A percentile compares a stretch with the other conserved stretches of the same genome.
These are phyloP conservation scores for Caenorhabditis parvicauda DNA, from an alignment of 2,888 invertebrate genomes.

Conservation along the genomic window DNA sequence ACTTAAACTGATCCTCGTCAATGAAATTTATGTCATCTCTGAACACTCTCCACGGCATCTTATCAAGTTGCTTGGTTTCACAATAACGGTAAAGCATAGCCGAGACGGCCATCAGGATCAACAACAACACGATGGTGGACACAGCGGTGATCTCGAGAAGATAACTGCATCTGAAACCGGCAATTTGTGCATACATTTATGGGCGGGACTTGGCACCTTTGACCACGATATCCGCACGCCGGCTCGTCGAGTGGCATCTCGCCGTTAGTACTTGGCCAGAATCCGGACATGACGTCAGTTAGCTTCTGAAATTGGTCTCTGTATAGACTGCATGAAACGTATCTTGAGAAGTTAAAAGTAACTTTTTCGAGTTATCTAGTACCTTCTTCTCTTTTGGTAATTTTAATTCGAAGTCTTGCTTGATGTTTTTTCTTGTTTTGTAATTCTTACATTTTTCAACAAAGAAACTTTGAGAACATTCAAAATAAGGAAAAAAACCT, in stretches of 20 bases:
- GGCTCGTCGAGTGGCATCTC: conserved; percentile 56
- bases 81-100: conserved; percentile 23
- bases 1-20: conserved; percentile 57
- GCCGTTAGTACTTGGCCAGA: conserved; percentile 58
- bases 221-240: conserved; percentile 53
- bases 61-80: conserved; percentile 50
- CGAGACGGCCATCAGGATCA: conserved; percentile 27
- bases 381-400: too few species aligned
- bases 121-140: conserved; percentile 33
- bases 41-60: conserved; percentile 56
- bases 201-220: conserved; percentile 4
- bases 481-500: too few species aligned
- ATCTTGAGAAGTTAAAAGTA: too few species aligned
- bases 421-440: neutral
- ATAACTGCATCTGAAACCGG: conserved; percentile 42
- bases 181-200: neutral
- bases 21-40: conserved; percentile 57
- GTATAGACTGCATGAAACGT: too few species aligned
- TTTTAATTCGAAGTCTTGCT: too few species aligned
- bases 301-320: conserved; percentile 42
- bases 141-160: conserved; percentile 50
- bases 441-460: too few species aligned
- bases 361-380: too few species aligned
- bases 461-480: too few species aligned
- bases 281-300: conserved; percentile 53